A percentile compares a stretch with the other conserved stretches of the same genome.
Evolutionary conservation across 2,797 vertebrate genomes (phyloP).

Genomic region (Enteromius afrohamiltoni): DNA sequence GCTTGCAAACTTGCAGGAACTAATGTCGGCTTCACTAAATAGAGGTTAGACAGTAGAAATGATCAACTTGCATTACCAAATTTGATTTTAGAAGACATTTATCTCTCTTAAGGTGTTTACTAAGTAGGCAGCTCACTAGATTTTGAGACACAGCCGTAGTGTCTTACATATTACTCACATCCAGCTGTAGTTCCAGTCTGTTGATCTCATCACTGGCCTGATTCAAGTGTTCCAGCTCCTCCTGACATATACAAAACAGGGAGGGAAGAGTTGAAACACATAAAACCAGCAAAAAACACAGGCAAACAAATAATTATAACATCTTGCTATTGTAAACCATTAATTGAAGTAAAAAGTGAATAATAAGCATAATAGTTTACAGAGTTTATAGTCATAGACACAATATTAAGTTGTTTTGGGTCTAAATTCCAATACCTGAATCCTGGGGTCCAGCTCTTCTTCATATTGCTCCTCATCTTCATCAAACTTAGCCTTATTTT

Average conservation of each 20-base stretch:
- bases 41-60: not conserved
- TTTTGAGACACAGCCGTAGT: not conserved
- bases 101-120: not conserved
- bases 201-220: slow-evolving; percentile 93
- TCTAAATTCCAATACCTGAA: slow-evolving; percentile 73
- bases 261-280: too few relatives aligned
- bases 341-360: not conserved
- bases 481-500: slow-evolving; percentile 62
- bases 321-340: not conserved
- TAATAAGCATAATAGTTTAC: not conserved
- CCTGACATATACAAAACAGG: slow-evolving; percentile 73
- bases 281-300: not conserved
- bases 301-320: not conserved
- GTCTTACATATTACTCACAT: slow-evolving; percentile 76
- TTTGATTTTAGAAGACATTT: not conserved
- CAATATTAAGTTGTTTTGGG: not conserved
- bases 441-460: slow-evolving; percentile 86
- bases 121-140: not conserved
- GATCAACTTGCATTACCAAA: not conserved
- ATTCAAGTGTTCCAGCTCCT: slow-evolving; percentile 91
- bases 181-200: slow-evolving; percentile 87
- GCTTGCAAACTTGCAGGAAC: not conserved
- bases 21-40: not conserved
- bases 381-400: not conserved
- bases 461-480: slow-evolving; percentile 70